A percentile compares a stretch with the other conserved stretches of the same genome.
Conservation (phyloP, 2,888 invertebrate genomes). For the Nudaria mundana region DNA sequence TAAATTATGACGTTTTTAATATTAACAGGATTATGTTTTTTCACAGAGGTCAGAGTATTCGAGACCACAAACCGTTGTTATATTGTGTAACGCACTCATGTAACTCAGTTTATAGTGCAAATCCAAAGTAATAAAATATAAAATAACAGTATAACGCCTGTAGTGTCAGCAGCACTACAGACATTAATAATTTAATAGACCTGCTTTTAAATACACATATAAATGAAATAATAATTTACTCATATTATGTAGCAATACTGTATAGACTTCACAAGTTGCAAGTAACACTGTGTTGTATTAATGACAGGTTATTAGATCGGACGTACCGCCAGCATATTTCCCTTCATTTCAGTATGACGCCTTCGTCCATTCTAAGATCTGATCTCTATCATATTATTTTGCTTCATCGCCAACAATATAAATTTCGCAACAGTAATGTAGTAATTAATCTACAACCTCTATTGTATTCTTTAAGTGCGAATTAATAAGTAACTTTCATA, state of each 20-base stretch:
- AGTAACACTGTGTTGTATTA: slow-evolving; percentile 16
- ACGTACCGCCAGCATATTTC: slow-evolving; percentile 10
- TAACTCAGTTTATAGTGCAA: no score
- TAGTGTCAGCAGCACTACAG: slow-evolving; percentile 8
- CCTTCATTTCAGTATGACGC: slow-evolving; percentile 17
- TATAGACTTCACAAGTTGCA: slow-evolving; percentile 22
- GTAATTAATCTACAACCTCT: no score
- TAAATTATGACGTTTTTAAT: no score
- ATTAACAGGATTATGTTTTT: no score
- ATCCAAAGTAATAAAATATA: slow-evolving; percentile 3
- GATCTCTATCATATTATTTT: no score
- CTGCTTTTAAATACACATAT: slow-evolving; percentile 6
- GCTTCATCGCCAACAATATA: background rate
- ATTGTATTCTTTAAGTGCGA: no score
- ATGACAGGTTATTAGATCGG: slow-evolving; percentile 19
- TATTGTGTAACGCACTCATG: no score
- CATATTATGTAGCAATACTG: slow-evolving; percentile 20
- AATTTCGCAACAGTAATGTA: no score
- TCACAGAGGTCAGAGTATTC: no score
- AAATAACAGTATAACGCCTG: slow-evolving; percentile 1
- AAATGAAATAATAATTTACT: slow-evolving; percentile 15
- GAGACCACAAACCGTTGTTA: no score
- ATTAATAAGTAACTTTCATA: no score
- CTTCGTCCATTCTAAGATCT: background rate
- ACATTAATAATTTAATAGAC: slow-evolving; percentile 12